Evolutionary conservation across 2,797 vertebrate genomes (phyloP).

Genomic region (Pterois miles): DNA sequence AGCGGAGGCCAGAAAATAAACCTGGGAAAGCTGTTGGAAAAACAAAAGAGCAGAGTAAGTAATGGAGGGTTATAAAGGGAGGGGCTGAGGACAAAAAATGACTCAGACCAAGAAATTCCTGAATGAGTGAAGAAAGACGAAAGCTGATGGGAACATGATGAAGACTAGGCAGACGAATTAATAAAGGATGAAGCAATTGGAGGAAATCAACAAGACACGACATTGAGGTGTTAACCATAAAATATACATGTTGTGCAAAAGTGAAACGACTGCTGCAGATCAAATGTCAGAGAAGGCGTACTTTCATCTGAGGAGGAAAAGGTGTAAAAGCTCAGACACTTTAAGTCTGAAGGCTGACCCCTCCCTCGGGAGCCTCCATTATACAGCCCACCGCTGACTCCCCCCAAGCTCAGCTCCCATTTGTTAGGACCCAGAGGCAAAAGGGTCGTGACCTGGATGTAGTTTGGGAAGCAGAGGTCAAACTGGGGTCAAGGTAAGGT

Average conservation of each 20-base stretch:
- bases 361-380: slow-evolving; percentile 54
- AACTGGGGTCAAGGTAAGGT: slow-evolving; percentile 65
- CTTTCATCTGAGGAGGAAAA: slow-evolving; percentile 9
- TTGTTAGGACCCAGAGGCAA: slow-evolving; percentile 63
- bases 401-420: slow-evolving; percentile 12
- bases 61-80: slow-evolving; percentile 17
- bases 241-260: not conserved
- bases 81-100: slow-evolving; percentile 7
- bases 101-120: slow-evolving; percentile 16
- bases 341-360: slow-evolving; percentile 36
- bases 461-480: slow-evolving; percentile 75
- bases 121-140: slow-evolving; percentile 7
- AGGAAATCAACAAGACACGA: not conserved
- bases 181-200: not conserved
- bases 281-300: slow-evolving; percentile 5
- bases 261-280: not conserved
- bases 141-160: slow-evolving; percentile 4
- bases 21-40: slow-evolving; percentile 7
- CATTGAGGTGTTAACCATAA: not conserved
- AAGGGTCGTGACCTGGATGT: slow-evolving; percentile 78
- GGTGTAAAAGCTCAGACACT: slow-evolving; percentile 18
- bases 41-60: slow-evolving; percentile 11
- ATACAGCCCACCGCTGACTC: slow-evolving; percentile 25
- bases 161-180: not conserved
- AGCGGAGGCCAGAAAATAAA: slow-evolving; percentile 6